A percentile compares a stretch with the other conserved stretches of the same genome.
These are phyloP conservation scores for Drosophila neonasuta DNA, from an alignment of 2,888 invertebrate genomes.

Conservation along the genomic window DNA sequence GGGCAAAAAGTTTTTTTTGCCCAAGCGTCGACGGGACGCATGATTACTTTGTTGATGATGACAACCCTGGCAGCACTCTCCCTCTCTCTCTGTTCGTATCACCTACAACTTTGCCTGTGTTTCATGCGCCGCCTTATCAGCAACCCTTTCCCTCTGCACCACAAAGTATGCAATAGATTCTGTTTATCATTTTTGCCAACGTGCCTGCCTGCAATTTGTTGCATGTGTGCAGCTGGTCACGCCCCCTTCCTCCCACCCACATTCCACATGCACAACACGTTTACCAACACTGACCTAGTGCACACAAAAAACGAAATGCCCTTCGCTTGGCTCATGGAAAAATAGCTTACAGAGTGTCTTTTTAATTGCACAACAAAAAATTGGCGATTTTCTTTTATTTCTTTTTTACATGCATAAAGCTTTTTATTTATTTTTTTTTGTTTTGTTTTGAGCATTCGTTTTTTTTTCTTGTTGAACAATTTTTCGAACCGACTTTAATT, in stretches of 20 bases:
- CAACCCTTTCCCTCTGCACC: slow-evolving; percentile 36
- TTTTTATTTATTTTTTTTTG: slow-evolving; percentile 17
- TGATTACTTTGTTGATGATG: slow-evolving; percentile 77
- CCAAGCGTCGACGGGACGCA: slow-evolving; percentile 46
- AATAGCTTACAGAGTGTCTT: slow-evolving; percentile 4
- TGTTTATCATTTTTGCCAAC: slow-evolving; percentile 71
- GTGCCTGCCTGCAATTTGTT: slow-evolving; percentile 70
- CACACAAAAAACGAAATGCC: slow-evolving; percentile 1
- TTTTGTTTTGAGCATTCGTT: slow-evolving; percentile 4
- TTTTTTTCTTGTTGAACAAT: slow-evolving; percentile 27
- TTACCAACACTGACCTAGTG: slow-evolving; percentile 2
- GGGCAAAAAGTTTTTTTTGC: slow-evolving; percentile 58
- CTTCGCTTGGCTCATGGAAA: slow-evolving; percentile 3
- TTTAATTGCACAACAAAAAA: slow-evolving; percentile 40
- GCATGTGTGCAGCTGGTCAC: slow-evolving; percentile 44
- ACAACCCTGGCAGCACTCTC: slow-evolving; percentile 61
- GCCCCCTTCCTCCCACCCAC: slow-evolving; percentile 5
- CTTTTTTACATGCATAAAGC: background rate
- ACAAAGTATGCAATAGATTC: slow-evolving; percentile 74
- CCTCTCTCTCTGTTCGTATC: slow-evolving; percentile 9
- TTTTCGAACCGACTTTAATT: slow-evolving; percentile 41
- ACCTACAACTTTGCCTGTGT: slow-evolving; percentile 49
- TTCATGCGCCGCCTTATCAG: slow-evolving; percentile 51
- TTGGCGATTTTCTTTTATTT: slow-evolving; percentile 5
- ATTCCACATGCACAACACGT: slow-evolving; percentile 32